Percentiles rank a stretch among this genome's conserved stretches.
Conservation (phyloP, 2,888 invertebrate species). For the Dorcus parallelipipedus region DNA sequence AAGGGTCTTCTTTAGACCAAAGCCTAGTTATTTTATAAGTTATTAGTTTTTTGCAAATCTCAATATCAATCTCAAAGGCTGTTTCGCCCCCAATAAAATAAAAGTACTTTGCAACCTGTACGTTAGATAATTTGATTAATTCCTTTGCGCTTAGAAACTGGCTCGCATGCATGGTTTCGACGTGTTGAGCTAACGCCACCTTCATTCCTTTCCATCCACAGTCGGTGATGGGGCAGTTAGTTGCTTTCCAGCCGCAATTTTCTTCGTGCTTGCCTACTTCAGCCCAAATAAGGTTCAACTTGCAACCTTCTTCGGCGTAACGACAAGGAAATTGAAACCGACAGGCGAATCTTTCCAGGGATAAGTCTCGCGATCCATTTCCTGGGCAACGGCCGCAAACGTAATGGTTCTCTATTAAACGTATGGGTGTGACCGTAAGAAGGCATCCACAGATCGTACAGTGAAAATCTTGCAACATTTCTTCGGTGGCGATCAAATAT, state of each 20-base stretch:
- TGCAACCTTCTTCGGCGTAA: neutral
- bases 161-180: neutral
- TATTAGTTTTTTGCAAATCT: too few relatives aligned
- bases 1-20: too few relatives aligned
- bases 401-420: neutral
- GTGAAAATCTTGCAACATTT: neutral
- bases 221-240: neutral
- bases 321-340: neutral
- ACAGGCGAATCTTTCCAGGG: neutral
- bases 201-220: neutral
- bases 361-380: neutral
- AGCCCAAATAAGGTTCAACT: neutral
- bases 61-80: too few relatives aligned
- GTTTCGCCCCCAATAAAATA: too few relatives aligned
- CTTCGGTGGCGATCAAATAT: neutral
- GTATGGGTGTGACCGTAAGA: neutral
- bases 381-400: neutral
- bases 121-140: too few relatives aligned
- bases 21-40: too few relatives aligned
- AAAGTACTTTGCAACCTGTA: too few relatives aligned
- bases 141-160: too few relatives aligned
- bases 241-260: neutral
- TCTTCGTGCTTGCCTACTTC: neutral
- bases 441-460: neutral
- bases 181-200: neutral